Base-by-base conservation (phyloP, 2,888 invertebrate species). In the Pseudanteris insignis region DNA sequence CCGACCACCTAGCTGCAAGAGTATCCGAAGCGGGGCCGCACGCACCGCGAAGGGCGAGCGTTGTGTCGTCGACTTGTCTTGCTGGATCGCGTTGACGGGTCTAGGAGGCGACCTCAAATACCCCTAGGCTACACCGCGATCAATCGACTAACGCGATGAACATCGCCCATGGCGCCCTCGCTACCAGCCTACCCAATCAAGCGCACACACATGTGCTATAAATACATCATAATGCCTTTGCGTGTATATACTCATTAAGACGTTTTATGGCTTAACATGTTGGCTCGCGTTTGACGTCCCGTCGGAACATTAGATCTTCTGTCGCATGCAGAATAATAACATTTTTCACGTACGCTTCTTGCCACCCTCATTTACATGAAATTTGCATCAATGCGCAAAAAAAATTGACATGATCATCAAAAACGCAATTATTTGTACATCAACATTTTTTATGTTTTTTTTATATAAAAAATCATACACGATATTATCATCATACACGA, bases 171-270 rank as follows among this genome's bases (percentile, higher is more conserved):
- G 44, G 50, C 37, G 32, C 26, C 33, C 50, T 12, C 40, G 12
- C 36, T 37, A 36, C 34, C 25, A 34, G 26, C 13, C 2, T 18
- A 21, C 26, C 18, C 41, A 28, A 34, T 46, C 51, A 41, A 46
- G 38, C 48, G 38, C 36, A 43, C 58, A 48, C 50, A 54, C 54
- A 41, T 36, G 40, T 51, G 54, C 48, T 25, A 51, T 58, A 59
- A 63, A 63, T 63, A 51, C 38, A 33, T 30, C 55, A 32, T 55
- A 63, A 76, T 74, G 75, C 72, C n/a, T 69, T 78, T 65, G 79
- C 78, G 72, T 79, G 78, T 71, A 72, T 71, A 70, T 34, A 40
- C 34, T 55, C 79, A 78, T 78, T 78, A 78, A 75, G 71, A 73
- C 72, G 75, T 75, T 73, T 72, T 70, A 60, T 46, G 41, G 34